These are phyloP conservation scores for Andricus grossulariae DNA, from an alignment of 1,140 invertebrate genomes.

Conservation along the genomic window DNA sequence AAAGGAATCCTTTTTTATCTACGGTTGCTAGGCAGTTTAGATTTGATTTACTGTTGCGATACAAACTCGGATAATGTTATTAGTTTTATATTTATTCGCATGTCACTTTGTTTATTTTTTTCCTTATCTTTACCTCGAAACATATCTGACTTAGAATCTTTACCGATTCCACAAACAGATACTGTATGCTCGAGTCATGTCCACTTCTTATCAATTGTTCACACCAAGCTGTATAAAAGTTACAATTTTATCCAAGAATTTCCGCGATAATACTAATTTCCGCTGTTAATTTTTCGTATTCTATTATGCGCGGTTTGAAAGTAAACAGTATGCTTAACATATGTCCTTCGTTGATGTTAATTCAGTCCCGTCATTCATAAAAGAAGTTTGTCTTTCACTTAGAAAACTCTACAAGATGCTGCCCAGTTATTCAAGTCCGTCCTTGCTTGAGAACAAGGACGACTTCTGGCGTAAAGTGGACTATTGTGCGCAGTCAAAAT, in stretches of 20 bases:
- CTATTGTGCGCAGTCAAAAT: background rate
- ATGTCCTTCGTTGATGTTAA: background rate
- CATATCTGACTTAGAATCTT: conserved; percentile 22
- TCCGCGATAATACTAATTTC: no score
- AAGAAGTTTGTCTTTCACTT: background rate
- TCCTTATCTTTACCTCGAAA: background rate
- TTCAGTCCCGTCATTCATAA: background rate
- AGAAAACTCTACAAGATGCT: background rate
- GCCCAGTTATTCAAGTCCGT: background rate
- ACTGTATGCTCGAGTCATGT: background rate
- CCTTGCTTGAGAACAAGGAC: background rate
- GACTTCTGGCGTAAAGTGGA: background rate
- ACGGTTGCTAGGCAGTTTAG: conserved; percentile 8
- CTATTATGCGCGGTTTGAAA: no score
- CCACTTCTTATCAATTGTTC: no score
- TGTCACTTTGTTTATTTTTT: conserved; percentile 19
- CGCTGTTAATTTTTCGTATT: no score
- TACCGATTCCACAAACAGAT: background rate
- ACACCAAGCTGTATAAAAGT: no score
- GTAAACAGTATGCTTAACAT: no score
- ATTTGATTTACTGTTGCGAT: conserved; percentile 14
- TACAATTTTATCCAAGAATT: no score
- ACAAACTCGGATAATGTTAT: background rate
- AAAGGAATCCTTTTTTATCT: conserved; percentile 12
- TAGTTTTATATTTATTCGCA: background rate